A percentile compares a stretch with the other conserved stretches of the same genome.
Conservation (phyloP, 2,113 vertebrate species). For the Sula dactylatra region DNA sequence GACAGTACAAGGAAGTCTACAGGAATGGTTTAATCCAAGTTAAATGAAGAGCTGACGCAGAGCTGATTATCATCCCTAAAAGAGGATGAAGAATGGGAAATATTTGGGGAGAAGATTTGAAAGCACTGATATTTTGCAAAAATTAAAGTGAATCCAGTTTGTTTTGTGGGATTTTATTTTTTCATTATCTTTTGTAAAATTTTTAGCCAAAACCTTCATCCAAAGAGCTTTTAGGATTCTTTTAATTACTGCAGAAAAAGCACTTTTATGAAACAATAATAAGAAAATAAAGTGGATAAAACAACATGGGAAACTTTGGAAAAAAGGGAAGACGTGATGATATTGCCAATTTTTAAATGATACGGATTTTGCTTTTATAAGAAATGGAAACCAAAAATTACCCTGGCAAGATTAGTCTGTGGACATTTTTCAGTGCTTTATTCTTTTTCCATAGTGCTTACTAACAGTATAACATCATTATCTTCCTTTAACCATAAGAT, state of each 20-base stretch:
- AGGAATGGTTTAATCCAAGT: background rate
- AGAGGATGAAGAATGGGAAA: background rate
- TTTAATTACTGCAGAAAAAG: background rate
- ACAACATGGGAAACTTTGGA: rapidly evolving
- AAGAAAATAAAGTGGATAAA: background rate
- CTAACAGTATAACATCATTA: background rate
- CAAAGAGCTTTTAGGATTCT: background rate
- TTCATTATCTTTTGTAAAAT: background rate
- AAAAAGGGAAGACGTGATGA: background rate
- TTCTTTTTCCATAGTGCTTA: background rate
- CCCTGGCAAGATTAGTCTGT: background rate
- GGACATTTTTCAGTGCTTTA: background rate
- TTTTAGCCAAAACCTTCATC: background rate
- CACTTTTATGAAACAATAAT: background rate
- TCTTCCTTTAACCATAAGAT: background rate
- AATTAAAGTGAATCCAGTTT: background rate
- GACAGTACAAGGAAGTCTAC: background rate
- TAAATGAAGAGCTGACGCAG: background rate
- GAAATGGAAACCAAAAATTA: background rate
- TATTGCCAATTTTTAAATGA: background rate
- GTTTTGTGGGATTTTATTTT: background rate
- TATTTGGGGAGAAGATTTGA: background rate
- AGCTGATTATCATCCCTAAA: background rate
- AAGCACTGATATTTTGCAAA: background rate
- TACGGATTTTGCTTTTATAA: background rate